phyloP scores from a whole-genome alignment of 2,888 invertebrate species.

The Chloroclysta siterata region DNA sequence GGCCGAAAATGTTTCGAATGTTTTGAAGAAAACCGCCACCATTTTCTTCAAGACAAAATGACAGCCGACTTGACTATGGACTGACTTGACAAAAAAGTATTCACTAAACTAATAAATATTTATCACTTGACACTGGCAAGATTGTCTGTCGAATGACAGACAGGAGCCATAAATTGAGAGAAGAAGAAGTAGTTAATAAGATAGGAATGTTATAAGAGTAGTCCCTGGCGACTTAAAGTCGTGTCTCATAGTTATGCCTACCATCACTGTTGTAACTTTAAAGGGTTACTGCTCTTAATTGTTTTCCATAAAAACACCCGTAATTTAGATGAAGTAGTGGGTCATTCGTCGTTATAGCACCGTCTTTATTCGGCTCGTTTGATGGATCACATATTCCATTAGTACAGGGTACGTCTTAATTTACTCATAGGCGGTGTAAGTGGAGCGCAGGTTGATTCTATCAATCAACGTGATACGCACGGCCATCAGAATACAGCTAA shows the following conservation, averaged over 20 bases:
- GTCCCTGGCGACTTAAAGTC: too few relatives aligned
- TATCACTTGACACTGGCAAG: too few relatives aligned
- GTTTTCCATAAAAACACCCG: constrained; percentile 64
- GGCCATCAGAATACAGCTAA: constrained; percentile 8
- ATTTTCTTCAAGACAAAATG: too few relatives aligned
- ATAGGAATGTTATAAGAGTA: too few relatives aligned
- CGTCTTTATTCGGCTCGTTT: constrained; percentile 68
- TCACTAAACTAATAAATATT: too few relatives aligned
- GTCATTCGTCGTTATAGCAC: constrained; percentile 48
- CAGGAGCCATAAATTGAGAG: too few relatives aligned
- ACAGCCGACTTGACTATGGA: too few relatives aligned
- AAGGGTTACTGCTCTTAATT: constrained; percentile 55
- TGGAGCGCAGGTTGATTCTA: constrained; percentile 67
- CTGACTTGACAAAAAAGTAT: too few relatives aligned
- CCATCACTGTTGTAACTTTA: constrained; percentile 18
- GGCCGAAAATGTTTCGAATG: too few relatives aligned
- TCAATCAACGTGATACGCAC: constrained; percentile 61
- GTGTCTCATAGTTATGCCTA: not conserved
- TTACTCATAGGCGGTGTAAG: constrained; percentile 67
- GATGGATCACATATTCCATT: constrained; percentile 77
- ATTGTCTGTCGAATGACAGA: too few relatives aligned
- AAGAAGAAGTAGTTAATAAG: too few relatives aligned
- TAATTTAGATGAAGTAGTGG: constrained; percentile 65
- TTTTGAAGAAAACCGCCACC: too few relatives aligned
- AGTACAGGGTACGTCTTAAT: constrained; percentile 70